phyloP scores from a whole-genome alignment of 2,797 vertebrate genomes.

The Gymnothorax javanicus region DNA sequence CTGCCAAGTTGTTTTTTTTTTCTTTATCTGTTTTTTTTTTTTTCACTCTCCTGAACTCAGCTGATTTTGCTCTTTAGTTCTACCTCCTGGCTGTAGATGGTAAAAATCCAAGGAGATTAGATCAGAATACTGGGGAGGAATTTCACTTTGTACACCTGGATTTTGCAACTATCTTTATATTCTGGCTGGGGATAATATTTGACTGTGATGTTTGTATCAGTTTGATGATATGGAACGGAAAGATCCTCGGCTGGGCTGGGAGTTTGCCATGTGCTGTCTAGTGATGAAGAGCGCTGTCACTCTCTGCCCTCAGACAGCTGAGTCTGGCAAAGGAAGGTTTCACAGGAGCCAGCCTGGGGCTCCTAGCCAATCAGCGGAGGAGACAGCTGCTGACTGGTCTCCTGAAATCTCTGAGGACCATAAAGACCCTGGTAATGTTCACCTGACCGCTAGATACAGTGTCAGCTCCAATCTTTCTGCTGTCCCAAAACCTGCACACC shows the following conservation, averaged over 20 bases:
- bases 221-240: neutral
- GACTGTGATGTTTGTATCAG: neutral
- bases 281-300: neutral
- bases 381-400: slow-evolving; percentile 91
- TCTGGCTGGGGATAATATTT: neutral
- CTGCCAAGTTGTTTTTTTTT: too few relatives aligned
- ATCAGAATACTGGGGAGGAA: too few relatives aligned
- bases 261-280: neutral
- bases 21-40: too few relatives aligned
- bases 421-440: slow-evolving; percentile 90
- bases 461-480: neutral
- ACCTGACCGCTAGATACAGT: neutral
- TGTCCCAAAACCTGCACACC: neutral
- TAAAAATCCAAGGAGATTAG: too few relatives aligned
- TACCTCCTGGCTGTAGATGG: too few relatives aligned
- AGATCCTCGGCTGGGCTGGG: neutral
- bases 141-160: too few relatives aligned
- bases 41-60: too few relatives aligned
- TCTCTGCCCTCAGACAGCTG: slow-evolving; percentile 78
- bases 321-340: slow-evolving; percentile 91
- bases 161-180: too few relatives aligned
- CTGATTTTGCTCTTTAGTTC: too few relatives aligned
- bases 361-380: slow-evolving; percentile 93
- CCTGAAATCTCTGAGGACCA: slow-evolving; percentile 94
- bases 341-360: slow-evolving; percentile 92